Evolutionary conservation across 2,888 invertebrate genomes (phyloP).

Genomic region (Melitaea athalia): DNA sequence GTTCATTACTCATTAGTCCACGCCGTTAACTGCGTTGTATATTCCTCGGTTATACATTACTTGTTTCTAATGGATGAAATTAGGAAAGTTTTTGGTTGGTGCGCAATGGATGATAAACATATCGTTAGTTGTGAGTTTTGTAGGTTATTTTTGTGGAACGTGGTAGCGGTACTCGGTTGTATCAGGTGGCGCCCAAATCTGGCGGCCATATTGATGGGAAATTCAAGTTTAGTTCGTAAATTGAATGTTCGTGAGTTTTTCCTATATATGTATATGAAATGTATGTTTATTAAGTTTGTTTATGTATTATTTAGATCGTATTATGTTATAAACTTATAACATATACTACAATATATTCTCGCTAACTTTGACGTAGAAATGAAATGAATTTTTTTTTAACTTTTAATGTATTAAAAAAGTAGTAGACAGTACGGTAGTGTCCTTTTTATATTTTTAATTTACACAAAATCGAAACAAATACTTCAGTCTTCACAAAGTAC

Average conservation of each 20-base stretch:
- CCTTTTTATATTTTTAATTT: no score
- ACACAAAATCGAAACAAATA: no score
- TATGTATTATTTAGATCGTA: neutral
- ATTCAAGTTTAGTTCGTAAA: slow-evolving; percentile 24
- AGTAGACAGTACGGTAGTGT: no score
- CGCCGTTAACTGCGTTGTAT: slow-evolving; percentile 14
- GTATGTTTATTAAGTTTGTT: neutral
- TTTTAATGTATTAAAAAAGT: no score
- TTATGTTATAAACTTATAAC: neutral
- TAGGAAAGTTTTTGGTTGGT: slow-evolving; percentile 16
- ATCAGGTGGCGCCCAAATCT: slow-evolving; percentile 34
- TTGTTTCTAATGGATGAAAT: slow-evolving; percentile 19
- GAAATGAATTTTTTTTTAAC: no score
- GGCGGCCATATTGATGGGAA: slow-evolving; percentile 31
- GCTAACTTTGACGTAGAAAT: neutral
- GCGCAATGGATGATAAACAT: slow-evolving; percentile 24
- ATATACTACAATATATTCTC: no score
- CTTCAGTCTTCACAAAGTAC: no score
- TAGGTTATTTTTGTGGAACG: slow-evolving; percentile 5
- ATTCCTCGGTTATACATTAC: slow-evolving; percentile 29
- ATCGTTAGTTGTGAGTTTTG: neutral
- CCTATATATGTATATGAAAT: neutral
- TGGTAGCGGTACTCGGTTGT: slow-evolving; percentile 17
- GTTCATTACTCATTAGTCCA: slow-evolving; percentile 9
- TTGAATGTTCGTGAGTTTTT: slow-evolving; percentile 25